These are phyloP conservation scores for Leptocoma aspasia DNA, from an alignment of 2,113 vertebrate genomes.

Conservation along the genomic window DNA sequence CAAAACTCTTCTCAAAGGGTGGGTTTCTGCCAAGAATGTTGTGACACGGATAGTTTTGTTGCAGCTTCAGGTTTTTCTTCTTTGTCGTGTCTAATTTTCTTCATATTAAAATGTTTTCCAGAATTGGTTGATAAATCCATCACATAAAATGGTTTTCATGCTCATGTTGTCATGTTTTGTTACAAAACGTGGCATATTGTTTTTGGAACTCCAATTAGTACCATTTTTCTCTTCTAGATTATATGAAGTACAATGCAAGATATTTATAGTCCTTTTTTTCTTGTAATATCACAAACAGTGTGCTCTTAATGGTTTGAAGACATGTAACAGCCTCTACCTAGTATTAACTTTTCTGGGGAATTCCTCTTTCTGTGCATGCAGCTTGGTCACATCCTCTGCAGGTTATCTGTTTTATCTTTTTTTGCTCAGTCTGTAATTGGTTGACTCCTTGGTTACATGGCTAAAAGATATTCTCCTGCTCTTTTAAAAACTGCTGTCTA, in stretches of 20 bases:
- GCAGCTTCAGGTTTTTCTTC: background rate
- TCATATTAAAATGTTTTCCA: background rate
- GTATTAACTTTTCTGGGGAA: background rate
- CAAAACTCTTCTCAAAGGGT: background rate
- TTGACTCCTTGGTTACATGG: background rate
- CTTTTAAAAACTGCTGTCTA: background rate
- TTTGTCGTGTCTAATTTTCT: background rate
- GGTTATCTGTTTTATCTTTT: background rate
- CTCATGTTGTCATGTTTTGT: rapidly evolving
- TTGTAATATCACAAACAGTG: background rate
- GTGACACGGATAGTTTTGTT: background rate
- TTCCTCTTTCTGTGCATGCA: background rate
- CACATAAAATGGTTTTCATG: background rate
- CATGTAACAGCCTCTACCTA: background rate
- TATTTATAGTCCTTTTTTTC: background rate
- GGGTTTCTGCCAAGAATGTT: background rate
- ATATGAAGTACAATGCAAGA: background rate
- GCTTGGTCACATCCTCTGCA: background rate
- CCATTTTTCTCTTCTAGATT: background rate
- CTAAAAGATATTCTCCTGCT: background rate
- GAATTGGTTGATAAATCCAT: background rate
- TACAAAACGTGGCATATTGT: background rate
- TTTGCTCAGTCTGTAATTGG: rapidly evolving
- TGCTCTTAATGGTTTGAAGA: background rate
- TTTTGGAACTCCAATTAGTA: background rate